Evolutionary conservation across 2,888 invertebrate species (phyloP).

Genomic region (Pecten maximus): DNA sequence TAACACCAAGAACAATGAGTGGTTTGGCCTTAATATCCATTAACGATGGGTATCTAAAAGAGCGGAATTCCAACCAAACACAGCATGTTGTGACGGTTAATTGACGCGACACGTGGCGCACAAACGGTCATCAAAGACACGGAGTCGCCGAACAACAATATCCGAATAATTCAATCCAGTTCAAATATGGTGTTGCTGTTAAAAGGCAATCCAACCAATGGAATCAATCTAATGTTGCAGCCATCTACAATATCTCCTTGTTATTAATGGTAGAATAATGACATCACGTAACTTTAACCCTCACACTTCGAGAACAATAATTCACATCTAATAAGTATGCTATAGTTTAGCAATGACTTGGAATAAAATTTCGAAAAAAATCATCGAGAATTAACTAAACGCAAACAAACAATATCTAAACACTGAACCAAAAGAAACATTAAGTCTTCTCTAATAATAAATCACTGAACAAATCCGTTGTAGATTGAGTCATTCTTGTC

Average conservation of each 20-base stretch:
- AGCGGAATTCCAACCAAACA: background rate
- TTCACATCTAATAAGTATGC: too few species aligned
- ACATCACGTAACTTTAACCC: too few species aligned
- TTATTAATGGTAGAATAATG: background rate
- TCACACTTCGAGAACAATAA: too few species aligned
- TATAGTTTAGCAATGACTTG: too few species aligned
- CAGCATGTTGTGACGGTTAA: background rate
- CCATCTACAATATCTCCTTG: too few species aligned
- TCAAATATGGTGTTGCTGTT: background rate
- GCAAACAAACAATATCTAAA: too few species aligned
- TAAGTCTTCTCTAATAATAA: too few species aligned
- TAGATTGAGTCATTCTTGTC: too few species aligned
- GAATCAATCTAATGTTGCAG: background rate
- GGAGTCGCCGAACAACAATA: background rate
- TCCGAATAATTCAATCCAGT: background rate
- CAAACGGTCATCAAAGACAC: background rate
- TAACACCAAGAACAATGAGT: background rate
- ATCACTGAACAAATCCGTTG: too few species aligned
- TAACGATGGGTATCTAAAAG: background rate
- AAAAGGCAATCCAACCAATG: background rate
- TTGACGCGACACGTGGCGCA: background rate
- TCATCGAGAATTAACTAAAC: too few species aligned
- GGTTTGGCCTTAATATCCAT: background rate
- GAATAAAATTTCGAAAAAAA: too few species aligned
- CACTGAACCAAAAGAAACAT: too few species aligned